Evolutionary conservation across 2,113 vertebrate species (phyloP).

Genomic region (Caranx melampygus): DNA sequence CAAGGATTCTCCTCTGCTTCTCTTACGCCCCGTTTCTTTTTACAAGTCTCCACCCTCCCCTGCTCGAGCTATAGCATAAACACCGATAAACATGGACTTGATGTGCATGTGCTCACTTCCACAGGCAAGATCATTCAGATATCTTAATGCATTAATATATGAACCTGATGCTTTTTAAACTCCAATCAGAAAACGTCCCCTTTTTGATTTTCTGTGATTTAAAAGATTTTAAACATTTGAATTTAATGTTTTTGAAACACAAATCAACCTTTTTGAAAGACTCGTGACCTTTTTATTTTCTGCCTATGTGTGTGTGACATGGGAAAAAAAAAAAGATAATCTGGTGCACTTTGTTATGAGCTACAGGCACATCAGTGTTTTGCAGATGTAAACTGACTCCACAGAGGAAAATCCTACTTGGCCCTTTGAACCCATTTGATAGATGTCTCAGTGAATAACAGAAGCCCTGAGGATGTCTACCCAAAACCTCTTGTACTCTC

Average conservation of each 20-base stretch:
- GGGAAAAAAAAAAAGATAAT: background rate
- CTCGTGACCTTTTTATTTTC: background rate
- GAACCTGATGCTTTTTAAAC: background rate
- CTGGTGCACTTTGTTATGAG: conserved; percentile 16
- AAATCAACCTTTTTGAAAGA: background rate
- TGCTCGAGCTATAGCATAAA: conserved; percentile 48
- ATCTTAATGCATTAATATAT: background rate
- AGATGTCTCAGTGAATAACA: conserved; percentile 61
- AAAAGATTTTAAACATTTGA: background rate
- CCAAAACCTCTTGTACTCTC: conserved; percentile 57
- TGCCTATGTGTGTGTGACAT: too few species aligned
- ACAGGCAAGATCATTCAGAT: background rate
- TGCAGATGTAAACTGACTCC: conserved; percentile 63
- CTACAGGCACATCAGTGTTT: conserved; percentile 29
- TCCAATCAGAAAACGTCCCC: background rate
- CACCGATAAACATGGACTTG: conserved; percentile 19
- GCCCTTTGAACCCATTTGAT: conserved; percentile 70
- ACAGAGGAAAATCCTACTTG: conserved; percentile 51
- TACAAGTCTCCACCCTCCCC: conserved; percentile 74
- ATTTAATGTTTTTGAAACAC: background rate
- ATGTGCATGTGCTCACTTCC: conserved; percentile 1
- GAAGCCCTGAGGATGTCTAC: conserved; percentile 51
- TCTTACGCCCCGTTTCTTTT: conserved; percentile 47
- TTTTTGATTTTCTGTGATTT: background rate
- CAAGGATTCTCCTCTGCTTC: conserved; percentile 53